Evolutionary conservation across 2,888 invertebrate genomes (phyloP).

Genomic region (Synergus umbraculus): DNA sequence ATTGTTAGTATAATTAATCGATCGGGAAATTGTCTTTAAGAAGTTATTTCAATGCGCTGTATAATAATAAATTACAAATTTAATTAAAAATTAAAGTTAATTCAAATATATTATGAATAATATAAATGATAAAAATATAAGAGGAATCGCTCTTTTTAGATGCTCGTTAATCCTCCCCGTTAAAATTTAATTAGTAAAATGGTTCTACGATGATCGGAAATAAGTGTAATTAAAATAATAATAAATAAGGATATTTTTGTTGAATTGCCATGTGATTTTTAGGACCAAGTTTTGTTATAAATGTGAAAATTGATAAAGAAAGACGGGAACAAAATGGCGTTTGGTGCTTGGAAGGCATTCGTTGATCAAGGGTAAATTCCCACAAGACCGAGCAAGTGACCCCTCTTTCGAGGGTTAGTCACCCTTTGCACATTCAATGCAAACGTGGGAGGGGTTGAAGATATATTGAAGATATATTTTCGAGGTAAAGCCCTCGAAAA

Average conservation of each 20-base stretch:
- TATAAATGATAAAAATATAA: too few relatives aligned
- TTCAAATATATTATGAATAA: background rate
- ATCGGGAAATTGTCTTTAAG: background rate
- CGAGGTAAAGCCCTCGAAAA: background rate
- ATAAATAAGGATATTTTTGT: too few relatives aligned
- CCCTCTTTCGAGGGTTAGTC: conserved; percentile 20
- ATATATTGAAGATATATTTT: conserved; percentile 30
- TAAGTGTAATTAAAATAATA: too few relatives aligned
- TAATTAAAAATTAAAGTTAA: background rate
- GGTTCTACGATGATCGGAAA: too few relatives aligned
- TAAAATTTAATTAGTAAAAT: too few relatives aligned
- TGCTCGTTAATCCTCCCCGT: too few relatives aligned
- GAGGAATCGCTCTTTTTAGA: too few relatives aligned
- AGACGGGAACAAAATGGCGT: conserved; percentile 33
- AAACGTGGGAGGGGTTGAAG: conserved; percentile 13
- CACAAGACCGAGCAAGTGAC: conserved; percentile 27
- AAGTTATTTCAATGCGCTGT: too few relatives aligned
- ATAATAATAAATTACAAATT: background rate
- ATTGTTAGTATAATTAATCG: background rate
- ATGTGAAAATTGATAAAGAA: background rate
- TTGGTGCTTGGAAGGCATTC: background rate
- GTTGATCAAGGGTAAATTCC: conserved; percentile 13
- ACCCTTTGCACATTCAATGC: conserved; percentile 22
- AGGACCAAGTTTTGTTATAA: background rate
- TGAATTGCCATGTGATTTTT: background rate